A percentile compares a stretch with the other conserved stretches of the same genome.
phyloP scores from a whole-genome alignment of 2,113 vertebrate species.

The Phalacrocorax pelagicus region DNA sequence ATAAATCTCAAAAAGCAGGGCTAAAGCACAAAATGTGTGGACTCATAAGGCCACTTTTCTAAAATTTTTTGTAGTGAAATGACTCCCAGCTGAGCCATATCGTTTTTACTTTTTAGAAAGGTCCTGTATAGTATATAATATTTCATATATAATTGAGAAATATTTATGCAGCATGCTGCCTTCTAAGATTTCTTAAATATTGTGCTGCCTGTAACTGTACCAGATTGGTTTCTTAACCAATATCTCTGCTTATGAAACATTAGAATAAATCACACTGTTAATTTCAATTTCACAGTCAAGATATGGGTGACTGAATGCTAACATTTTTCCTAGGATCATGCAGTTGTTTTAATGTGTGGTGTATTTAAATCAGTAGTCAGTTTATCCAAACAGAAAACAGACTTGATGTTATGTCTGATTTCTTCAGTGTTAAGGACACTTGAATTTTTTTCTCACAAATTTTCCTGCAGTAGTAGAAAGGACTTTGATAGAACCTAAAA shows the following conservation, averaged over 20 bases:
- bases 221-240: not conserved
- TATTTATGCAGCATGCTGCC: not conserved
- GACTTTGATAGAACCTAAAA: not conserved
- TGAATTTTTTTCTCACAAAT: not conserved
- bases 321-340: not conserved
- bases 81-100: not conserved
- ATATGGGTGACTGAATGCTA: not conserved
- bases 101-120: not conserved
- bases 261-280: not conserved
- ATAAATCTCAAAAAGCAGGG: not conserved
- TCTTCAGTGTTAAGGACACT: not conserved
- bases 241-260: not conserved
- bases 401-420: not conserved
- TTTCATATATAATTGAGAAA: not conserved
- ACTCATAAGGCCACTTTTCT: not conserved
- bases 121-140: not conserved
- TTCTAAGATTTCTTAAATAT: not conserved
- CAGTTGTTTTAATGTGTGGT: not conserved
- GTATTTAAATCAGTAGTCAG: not conserved
- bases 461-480: not conserved
- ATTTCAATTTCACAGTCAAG: not conserved
- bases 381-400: not conserved
- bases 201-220: not conserved
- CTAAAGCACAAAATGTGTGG: not conserved
- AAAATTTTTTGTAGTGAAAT: not conserved